These are phyloP conservation scores for Saturnia pavonia DNA, from an alignment of 2,888 invertebrate species.

Conservation along the genomic window DNA sequence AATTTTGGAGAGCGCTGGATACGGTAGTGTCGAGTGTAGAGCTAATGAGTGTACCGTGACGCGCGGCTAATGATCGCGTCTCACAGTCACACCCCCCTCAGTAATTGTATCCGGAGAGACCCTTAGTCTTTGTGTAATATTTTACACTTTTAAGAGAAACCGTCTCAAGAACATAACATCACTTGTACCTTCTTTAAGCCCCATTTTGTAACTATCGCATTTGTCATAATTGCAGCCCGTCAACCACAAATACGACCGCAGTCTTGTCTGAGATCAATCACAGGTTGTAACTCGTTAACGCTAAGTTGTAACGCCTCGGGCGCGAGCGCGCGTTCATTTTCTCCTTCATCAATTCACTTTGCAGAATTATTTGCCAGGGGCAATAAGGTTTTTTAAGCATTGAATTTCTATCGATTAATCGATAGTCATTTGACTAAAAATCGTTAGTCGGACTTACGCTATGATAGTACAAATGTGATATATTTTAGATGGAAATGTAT, in stretches of 20 bases:
- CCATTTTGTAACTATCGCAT: background rate
- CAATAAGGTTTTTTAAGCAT: too few species aligned
- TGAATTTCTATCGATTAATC: too few species aligned
- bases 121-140: constrained; percentile 3
- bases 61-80: constrained; percentile 39
- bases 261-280: background rate
- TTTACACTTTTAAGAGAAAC: background rate
- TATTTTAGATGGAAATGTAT: too few species aligned
- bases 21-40: constrained; percentile 34
- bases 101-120: constrained; percentile 18
- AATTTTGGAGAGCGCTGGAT: constrained; percentile 10
- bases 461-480: too few species aligned
- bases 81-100: constrained; percentile 26
- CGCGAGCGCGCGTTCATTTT: too few species aligned
- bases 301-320: too few species aligned
- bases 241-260: background rate
- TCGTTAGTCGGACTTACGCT: too few species aligned
- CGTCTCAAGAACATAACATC: background rate
- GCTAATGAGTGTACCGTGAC: constrained; percentile 38
- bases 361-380: too few species aligned
- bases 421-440: too few species aligned
- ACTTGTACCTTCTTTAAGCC: background rate
- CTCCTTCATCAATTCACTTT: too few species aligned
- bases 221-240: background rate
- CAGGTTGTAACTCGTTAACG: background rate